Evolutionary conservation across 30 jellyfish, hydroid and myxozoan genomes (phyloP).

Genomic region (Cassiopea andromeda): DNA sequence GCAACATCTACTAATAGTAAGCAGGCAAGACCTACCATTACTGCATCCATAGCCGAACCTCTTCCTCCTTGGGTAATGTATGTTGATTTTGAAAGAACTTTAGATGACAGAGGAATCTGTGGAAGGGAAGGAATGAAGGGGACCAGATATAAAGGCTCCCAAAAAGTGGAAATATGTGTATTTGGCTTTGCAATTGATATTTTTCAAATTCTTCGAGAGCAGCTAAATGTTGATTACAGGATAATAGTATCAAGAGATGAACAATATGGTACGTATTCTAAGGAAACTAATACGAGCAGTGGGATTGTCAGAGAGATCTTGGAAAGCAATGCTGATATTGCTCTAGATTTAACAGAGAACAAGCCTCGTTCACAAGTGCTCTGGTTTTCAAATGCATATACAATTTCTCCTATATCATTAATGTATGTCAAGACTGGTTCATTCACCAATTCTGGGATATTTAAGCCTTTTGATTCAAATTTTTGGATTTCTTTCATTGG

Average conservation of each 20-base stretch:
- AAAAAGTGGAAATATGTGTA: not conserved
- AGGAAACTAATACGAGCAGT: not conserved
- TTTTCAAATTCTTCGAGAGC: not conserved
- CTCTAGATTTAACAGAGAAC: not conserved
- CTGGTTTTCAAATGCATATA: conserved; percentile 13
- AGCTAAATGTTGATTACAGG: not conserved
- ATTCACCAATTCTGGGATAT: not conserved
- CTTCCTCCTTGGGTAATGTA: conserved; percentile 14
- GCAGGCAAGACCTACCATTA: not conserved
- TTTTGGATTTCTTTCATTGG: conserved; percentile 11
- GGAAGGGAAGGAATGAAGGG: conserved; percentile 10
- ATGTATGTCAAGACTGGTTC: not conserved
- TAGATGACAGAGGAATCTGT: not conserved
- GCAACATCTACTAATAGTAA: not conserved
- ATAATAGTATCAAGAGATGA: conserved; percentile 21
- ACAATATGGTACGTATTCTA: conserved; percentile 4
- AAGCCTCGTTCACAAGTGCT: not conserved
- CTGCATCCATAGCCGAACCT: not conserved
- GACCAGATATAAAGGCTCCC: not conserved
- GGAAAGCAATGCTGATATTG: conserved; percentile 7
- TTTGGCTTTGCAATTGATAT: conserved; percentile 33
- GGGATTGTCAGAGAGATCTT: conserved; percentile 7
- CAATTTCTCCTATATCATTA: not conserved
- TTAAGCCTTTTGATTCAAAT: conserved; percentile 1
- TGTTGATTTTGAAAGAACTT: not conserved